A percentile compares a stretch with the other conserved stretches of the same genome.
Evolutionary conservation across 2,797 vertebrate species (phyloP).

Genomic region (Propithecus deckenii): DNA sequence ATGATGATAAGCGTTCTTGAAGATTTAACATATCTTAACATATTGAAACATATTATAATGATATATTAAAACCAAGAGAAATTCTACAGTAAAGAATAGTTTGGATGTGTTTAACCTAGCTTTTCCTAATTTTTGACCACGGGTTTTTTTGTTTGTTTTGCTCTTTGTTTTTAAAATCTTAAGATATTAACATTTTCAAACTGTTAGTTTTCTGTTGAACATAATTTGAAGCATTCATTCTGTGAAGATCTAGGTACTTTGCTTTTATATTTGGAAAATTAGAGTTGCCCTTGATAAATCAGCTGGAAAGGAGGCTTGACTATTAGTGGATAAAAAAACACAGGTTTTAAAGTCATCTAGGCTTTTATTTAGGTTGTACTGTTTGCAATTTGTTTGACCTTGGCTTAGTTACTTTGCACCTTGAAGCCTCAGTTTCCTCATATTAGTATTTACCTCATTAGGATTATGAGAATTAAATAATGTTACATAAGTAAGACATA

Average conservation of each 20-base stretch:
- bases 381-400: not conserved
- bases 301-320: not conserved
- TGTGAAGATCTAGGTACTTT: not conserved
- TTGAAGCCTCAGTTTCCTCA: slow-evolving; percentile 31
- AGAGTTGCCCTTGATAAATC: slow-evolving; percentile 24
- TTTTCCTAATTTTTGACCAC: slow-evolving; percentile 25
- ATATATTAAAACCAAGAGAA: not conserved
- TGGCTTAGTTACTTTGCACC: not conserved
- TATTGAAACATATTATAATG: not conserved
- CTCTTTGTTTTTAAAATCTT: not conserved
- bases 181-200: slow-evolving; percentile 42
- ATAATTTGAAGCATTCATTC: not conserved
- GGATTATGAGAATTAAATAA: slow-evolving; percentile 43
- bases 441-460: not conserved
- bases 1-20: not conserved
- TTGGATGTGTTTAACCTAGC: slow-evolving; percentile 32
- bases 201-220: not conserved
- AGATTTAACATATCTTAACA: not conserved
- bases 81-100: not conserved
- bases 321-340: not conserved
- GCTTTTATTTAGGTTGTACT: slow-evolving; percentile 20
- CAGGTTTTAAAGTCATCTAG: slow-evolving; percentile 11
- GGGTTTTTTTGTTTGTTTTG: not conserved
- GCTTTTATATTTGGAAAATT: not conserved
- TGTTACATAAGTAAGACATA: not conserved